Evolutionary conservation across 2,797 vertebrate genomes (phyloP), one percentile per base, ranked within the genome.

Genomic region (Lacerta agilis): DNA sequence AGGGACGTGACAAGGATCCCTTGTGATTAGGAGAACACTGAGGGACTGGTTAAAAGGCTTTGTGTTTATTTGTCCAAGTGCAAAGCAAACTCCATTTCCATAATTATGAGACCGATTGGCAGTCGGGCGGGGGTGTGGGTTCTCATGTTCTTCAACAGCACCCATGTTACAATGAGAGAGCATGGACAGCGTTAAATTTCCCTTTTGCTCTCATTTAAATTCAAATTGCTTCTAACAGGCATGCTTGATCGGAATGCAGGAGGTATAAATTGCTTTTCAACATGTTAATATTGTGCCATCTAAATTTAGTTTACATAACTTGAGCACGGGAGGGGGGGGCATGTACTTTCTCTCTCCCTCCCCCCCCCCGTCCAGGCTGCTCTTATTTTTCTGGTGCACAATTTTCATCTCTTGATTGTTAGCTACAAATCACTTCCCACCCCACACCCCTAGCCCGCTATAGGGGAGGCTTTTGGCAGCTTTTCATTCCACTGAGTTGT

Each of bases 141-240:
- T 29, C 8, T 45, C 33, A 49, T 11, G 1, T 18, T 41, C n/a
- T 6, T 17, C 23, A 9, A 25, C 45, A 58, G 33, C 73, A 43
- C 13, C 13, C 23, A 6, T 45, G 8, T 69, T 49, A 10, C 13
- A 27, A 43, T 0, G 87, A 86, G 79, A 79, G 90, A 88, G 64
- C 2, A 1, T 92, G 73, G 20, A 82, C 45, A 33, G 86, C 91
- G 90, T 92, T 94, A 80, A 55, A 88, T 91, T 93, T 93, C 82
- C 81, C 88, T 94, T 92, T 92, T 81, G 4, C 83, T 91, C 93
- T 95, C 94, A 95, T 96, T 95, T 95, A 94, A 95, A 95, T 95
- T 95, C 89, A 95, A 93, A 95, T 94, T 83, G 88, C 91, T 95
- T 95, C 83, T 85, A 93, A 93, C 89, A 92, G 91, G 77, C 75